These are phyloP conservation scores for Heterohyrax brucei DNA, from an alignment of 2,797 vertebrate species.

Conservation along the genomic window DNA sequence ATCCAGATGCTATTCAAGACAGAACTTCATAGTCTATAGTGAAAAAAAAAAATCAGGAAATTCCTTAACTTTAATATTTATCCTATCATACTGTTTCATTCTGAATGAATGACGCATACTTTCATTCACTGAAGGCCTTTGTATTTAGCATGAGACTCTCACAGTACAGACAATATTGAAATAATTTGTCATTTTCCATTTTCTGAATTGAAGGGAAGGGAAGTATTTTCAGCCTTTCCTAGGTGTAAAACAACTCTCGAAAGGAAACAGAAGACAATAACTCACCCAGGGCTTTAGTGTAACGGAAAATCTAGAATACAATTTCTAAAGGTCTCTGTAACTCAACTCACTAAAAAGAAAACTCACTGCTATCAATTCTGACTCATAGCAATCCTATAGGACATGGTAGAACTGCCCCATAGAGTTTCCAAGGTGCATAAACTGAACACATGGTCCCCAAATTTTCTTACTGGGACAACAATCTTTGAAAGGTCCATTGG, in stretches of 20 bases:
- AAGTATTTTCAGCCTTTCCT: background rate
- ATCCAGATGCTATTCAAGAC: slow-evolving; percentile 25
- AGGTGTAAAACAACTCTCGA: background rate
- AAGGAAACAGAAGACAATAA: background rate
- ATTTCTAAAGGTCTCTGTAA: background rate
- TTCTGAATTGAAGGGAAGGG: background rate
- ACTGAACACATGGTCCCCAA: background rate
- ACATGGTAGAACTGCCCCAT: too few relatives aligned
- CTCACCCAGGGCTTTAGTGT: background rate
- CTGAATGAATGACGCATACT: background rate
- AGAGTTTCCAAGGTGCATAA: too few relatives aligned
- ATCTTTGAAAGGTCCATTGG: background rate
- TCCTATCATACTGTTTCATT: background rate
- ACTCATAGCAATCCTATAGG: too few relatives aligned
- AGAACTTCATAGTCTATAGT: background rate
- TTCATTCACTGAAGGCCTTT: background rate
- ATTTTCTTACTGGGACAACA: background rate
- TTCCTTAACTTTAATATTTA: slow-evolving; percentile 21
- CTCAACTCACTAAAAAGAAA: background rate
- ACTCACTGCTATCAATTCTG: too few relatives aligned
- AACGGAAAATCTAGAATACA: background rate
- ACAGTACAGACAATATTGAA: background rate
- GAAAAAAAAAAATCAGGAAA: background rate
- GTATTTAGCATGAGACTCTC: background rate
- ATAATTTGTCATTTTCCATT: slow-evolving; percentile 15